These are phyloP conservation scores for Cacatua alba DNA, from an alignment of 2,113 vertebrate species.

Conservation along the genomic window DNA sequence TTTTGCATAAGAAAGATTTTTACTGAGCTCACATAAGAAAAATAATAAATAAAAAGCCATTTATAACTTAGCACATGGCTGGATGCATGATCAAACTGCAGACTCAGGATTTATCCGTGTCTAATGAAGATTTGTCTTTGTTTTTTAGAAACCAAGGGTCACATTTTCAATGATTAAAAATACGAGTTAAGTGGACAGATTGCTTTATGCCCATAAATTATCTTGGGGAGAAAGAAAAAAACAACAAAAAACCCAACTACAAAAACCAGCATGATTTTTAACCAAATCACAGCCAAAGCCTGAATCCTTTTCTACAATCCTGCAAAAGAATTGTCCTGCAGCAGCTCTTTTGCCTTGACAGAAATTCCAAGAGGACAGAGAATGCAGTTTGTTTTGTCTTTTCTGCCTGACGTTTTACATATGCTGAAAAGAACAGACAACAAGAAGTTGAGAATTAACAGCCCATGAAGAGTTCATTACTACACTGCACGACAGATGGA, in stretches of 20 bases:
- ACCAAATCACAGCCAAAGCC: neutral
- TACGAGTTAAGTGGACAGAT: neutral
- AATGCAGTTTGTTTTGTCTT: neutral
- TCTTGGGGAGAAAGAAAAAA: neutral
- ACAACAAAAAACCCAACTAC: accelerated
- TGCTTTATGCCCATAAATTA: neutral
- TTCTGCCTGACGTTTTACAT: neutral
- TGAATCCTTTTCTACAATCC: neutral
- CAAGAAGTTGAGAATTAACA: neutral
- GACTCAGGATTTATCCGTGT: neutral
- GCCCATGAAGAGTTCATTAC: neutral
- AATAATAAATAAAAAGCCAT: neutral
- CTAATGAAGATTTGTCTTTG: neutral
- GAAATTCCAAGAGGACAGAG: neutral
- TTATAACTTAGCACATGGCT: neutral
- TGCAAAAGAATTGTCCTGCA: neutral
- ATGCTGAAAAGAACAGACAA: neutral
- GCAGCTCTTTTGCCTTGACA: neutral
- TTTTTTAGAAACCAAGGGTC: neutral
- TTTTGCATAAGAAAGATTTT: neutral
- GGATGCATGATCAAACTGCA: neutral
- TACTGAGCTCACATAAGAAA: neutral
- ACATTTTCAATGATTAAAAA: neutral
- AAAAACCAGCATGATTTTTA: neutral
- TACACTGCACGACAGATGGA: neutral